Conservation (phyloP, 2,888 invertebrate species). For the Polydrusus pterygomalis region DNA sequence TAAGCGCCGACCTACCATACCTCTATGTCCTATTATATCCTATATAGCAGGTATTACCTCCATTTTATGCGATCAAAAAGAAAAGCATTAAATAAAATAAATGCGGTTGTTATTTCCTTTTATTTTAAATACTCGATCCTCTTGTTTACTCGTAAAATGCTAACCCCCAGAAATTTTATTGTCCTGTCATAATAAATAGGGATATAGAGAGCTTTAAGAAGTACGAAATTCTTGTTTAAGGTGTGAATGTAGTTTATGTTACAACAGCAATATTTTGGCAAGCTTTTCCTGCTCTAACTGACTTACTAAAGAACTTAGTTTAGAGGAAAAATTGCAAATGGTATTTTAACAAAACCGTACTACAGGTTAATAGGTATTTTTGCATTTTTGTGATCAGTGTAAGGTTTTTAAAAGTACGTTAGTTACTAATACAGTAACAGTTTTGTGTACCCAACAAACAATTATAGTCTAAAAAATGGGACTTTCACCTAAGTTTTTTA, state of each 20-base stretch:
- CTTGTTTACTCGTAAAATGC: not conserved
- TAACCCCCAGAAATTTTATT: conserved; percentile 13
- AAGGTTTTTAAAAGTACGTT: too few species aligned
- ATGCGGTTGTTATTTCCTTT: not conserved
- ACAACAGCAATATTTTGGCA: not conserved
- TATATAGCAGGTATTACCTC: too few species aligned
- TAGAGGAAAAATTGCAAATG: not conserved
- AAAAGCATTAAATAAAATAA: not conserved
- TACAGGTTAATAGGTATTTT: too few species aligned
- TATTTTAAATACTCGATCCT: not conserved
- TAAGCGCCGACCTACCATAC: too few species aligned
- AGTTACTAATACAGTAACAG: too few species aligned
- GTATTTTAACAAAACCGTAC: too few species aligned
- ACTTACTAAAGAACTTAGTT: not conserved
- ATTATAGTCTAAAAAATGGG: too few species aligned
- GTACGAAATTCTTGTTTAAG: conserved; percentile 4
- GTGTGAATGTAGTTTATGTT: conserved; percentile 6
- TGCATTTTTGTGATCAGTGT: too few species aligned
- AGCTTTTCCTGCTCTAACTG: not conserved
- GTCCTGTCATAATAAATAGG: conserved; percentile 19
- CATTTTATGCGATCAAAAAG: too few species aligned
- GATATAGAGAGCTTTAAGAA: conserved; percentile 17
- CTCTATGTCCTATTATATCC: too few species aligned
- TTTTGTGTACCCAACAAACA: too few species aligned
- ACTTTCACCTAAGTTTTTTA: too few species aligned